Conservation (phyloP, 2,888 invertebrate genomes). For the Netelia fuscicornis region DNA sequence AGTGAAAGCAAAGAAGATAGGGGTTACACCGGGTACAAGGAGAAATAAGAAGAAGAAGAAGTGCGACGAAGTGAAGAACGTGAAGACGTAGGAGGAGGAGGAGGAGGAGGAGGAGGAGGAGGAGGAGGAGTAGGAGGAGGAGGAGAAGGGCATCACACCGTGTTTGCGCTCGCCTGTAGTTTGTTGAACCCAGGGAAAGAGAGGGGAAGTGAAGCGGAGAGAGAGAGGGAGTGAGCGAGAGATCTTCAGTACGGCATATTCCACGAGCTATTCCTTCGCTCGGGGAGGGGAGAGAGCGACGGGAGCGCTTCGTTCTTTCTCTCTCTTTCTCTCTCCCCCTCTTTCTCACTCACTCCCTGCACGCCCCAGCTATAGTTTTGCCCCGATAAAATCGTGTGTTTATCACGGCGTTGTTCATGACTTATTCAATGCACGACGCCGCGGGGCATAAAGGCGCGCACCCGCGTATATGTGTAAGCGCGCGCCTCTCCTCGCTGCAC, state of each 20-base stretch:
- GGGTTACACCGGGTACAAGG: slow-evolving; percentile 29
- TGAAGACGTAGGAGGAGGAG: slow-evolving; percentile 57
- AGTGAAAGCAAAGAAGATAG: slow-evolving; percentile 58
- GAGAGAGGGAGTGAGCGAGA: slow-evolving; percentile 4
- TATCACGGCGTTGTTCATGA: slow-evolving; percentile 77
- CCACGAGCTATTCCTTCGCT: slow-evolving; percentile 52
- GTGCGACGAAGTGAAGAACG: slow-evolving; percentile 42
- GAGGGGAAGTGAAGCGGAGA: no score
- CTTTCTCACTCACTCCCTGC: slow-evolving; percentile 23
- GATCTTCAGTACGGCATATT: slow-evolving; percentile 57
- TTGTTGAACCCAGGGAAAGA: slow-evolving; percentile 70
- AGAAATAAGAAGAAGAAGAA: slow-evolving; percentile 53
- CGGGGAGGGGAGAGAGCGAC: neutral
- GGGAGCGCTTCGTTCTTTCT: slow-evolving; percentile 12
- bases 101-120: slow-evolving; percentile 63
- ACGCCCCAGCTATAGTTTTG: slow-evolving; percentile 71
- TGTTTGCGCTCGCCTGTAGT: slow-evolving; percentile 69
- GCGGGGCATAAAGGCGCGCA: slow-evolving; percentile 71
- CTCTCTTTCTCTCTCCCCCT: neutral
- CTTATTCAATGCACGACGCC: slow-evolving; percentile 76
- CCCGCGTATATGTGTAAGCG: slow-evolving; percentile 43
- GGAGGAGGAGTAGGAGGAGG: slow-evolving; percentile 9
- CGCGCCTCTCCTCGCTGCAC: slow-evolving; percentile 43
- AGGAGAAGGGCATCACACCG: slow-evolving; percentile 67
- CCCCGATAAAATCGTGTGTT: slow-evolving; percentile 76